Evolutionary conservation across 2,113 vertebrate species (phyloP).

Genomic region (Eudyptes chrysolophus): DNA sequence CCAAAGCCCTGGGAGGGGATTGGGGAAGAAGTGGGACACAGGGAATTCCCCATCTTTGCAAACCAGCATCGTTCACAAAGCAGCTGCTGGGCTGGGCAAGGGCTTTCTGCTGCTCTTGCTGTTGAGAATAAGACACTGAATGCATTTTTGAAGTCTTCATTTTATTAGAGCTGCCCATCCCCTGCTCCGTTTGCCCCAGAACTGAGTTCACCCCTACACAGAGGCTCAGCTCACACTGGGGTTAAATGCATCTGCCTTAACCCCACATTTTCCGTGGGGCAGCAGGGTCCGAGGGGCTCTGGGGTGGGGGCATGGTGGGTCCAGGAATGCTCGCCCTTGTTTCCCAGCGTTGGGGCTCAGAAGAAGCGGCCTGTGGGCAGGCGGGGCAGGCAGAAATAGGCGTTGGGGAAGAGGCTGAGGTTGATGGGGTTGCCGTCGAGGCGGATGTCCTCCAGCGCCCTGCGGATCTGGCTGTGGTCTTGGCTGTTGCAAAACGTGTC

Average conservation of each 20-base stretch:
- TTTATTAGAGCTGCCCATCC: neutral
- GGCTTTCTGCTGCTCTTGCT: fast-evolving
- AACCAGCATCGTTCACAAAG: neutral
- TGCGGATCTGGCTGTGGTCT: conserved; percentile 68
- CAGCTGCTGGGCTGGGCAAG: neutral
- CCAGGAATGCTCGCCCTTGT: fast-evolving
- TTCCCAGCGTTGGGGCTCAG: neutral
- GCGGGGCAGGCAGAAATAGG: conserved; percentile 82
- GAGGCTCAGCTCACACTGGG: neutral
- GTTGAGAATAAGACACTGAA: neutral
- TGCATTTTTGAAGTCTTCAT: neutral
- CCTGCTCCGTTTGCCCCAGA: fast-evolving
- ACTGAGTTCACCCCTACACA: fast-evolving
- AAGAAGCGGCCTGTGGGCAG: conserved; percentile 75
- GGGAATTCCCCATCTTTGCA: neutral
- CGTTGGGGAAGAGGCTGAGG: conserved; percentile 73
- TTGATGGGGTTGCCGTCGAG: conserved; percentile 84
- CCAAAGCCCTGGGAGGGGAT: fast-evolving
- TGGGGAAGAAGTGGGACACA: fast-evolving
- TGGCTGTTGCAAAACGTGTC: conserved; percentile 77
- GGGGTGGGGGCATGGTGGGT: neutral
- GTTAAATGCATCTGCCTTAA: neutral
- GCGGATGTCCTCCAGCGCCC: conserved; percentile 80
- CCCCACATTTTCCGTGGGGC: fast-evolving
- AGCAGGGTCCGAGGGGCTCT: neutral